phyloP scores from a whole-genome alignment of 2,888 invertebrate genomes.

The Aphidius colemani region DNA sequence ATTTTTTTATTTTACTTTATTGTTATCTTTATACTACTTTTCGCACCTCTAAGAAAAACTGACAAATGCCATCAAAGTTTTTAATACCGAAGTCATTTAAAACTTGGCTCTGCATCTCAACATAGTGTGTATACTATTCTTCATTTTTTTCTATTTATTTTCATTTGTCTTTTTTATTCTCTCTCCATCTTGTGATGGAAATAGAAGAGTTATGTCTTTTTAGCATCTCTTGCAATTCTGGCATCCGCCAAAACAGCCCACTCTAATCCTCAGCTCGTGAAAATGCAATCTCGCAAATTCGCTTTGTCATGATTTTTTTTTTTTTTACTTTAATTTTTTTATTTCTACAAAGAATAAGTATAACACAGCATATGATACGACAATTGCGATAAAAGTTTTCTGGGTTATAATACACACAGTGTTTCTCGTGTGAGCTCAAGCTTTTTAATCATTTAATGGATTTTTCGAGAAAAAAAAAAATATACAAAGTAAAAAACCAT shows the following conservation, averaged over 20 bases:
- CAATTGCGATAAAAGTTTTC: neutral
- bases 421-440: neutral
- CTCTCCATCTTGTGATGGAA: conserved; percentile 11
- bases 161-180: conserved; percentile 17
- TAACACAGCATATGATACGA: too few species aligned
- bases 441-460: conserved; percentile 17
- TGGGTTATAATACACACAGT: neutral
- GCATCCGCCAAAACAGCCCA: conserved; percentile 23
- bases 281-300: conserved; percentile 51
- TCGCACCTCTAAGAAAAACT: conserved; percentile 42
- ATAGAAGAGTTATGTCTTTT: conserved; percentile 19
- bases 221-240: neutral
- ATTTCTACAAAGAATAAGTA: neutral
- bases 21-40: conserved; percentile 12
- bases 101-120: conserved; percentile 39
- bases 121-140: conserved; percentile 23
- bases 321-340: conserved; percentile 7
- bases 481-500: neutral
- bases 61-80: conserved; percentile 56
- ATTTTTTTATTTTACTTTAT: neutral
- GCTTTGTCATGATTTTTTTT: conserved; percentile 38
- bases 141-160: conserved; percentile 25
- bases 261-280: conserved; percentile 39
- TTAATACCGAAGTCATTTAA: conserved; percentile 56
- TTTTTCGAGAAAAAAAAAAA: neutral